These are phyloP conservation scores for Macquaria australasica DNA, from an alignment of 2,113 vertebrate species.

Conservation along the genomic window DNA sequence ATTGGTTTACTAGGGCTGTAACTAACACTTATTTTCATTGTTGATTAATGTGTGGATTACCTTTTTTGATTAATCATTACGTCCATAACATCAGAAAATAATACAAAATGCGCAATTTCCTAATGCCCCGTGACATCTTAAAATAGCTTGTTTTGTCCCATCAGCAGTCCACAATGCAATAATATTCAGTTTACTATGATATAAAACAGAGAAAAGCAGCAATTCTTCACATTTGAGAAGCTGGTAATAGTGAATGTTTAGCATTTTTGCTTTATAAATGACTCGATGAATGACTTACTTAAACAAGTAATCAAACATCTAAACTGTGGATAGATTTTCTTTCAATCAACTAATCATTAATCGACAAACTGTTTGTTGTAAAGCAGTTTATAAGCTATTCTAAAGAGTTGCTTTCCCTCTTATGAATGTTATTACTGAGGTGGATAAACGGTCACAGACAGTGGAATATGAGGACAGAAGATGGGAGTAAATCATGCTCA, in stretches of 20 bases:
- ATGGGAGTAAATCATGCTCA: constrained; percentile 46
- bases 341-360: not conserved
- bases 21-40: not conserved
- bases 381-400: not conserved
- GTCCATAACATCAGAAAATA: not conserved
- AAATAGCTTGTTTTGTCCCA: not conserved
- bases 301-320: not conserved
- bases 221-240: too few species aligned
- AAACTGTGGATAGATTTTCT: not conserved
- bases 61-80: not conserved
- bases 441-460: constrained; percentile 30
- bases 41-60: not conserved
- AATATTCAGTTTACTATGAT: not conserved
- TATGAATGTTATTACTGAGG: constrained; percentile 5
- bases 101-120: too few species aligned
- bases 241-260: not conserved
- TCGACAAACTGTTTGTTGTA: not conserved
- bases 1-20: too few species aligned
- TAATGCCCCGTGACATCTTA: not conserved
- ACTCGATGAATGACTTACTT: not conserved
- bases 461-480: constrained; percentile 44
- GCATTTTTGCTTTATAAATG: not conserved
- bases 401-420: not conserved
- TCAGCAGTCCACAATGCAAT: not conserved
- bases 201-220: not conserved